Conservation (phyloP, 2,797 vertebrate species). For the Leptoclinus maculatus region DNA sequence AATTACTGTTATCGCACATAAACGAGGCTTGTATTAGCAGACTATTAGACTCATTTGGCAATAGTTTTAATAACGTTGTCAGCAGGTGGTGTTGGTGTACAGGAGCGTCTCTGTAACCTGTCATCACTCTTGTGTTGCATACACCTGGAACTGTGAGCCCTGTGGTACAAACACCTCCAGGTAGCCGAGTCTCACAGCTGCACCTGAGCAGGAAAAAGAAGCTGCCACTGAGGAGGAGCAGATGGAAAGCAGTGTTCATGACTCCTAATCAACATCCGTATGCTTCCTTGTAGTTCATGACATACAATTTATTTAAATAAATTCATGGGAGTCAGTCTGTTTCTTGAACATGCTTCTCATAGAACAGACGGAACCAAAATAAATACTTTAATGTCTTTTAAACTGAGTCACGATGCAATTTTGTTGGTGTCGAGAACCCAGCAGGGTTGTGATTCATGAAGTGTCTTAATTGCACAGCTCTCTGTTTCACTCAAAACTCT, state of each 20-base stretch:
- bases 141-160: slow-evolving; percentile 29
- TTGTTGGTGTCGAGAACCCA: slow-evolving; percentile 4
- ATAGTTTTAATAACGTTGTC: background rate
- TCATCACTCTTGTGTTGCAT: slow-evolving; percentile 21
- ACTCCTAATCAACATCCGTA: slow-evolving; percentile 11
- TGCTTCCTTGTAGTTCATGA: background rate
- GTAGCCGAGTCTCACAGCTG: slow-evolving; percentile 13
- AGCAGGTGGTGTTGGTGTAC: slow-evolving; percentile 1
- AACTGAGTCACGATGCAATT: slow-evolving; percentile 9
- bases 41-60: background rate
- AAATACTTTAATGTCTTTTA: background rate
- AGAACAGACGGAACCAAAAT: background rate
- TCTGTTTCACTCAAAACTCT: background rate
- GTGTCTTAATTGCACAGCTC: background rate
- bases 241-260: slow-evolving; percentile 13
- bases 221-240: slow-evolving; percentile 12
- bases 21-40: background rate
- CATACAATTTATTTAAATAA: background rate
- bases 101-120: slow-evolving; percentile 1
- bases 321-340: background rate
- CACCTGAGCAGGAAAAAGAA: background rate
- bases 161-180: slow-evolving; percentile 37
- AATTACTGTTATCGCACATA: background rate
- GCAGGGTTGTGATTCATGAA: slow-evolving; percentile 18
- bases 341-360: background rate